These are phyloP conservation scores for Mobula hypostoma DNA, from an alignment of 2,113 vertebrate species.

Conservation along the genomic window DNA sequence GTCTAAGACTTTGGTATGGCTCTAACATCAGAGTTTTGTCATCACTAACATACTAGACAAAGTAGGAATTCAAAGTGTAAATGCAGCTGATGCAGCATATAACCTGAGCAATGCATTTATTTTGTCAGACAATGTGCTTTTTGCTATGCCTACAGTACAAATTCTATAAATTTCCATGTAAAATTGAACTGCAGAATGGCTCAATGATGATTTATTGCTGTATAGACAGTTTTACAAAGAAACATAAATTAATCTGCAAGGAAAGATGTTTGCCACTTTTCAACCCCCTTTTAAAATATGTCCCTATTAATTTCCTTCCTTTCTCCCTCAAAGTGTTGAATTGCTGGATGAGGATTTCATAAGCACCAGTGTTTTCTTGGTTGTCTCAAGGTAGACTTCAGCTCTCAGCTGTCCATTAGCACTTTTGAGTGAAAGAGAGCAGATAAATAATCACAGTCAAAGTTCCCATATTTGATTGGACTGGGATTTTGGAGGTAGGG, in stretches of 20 bases:
- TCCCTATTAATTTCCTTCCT: background rate
- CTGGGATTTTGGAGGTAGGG: no score
- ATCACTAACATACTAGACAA: background rate
- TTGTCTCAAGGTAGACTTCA: no score
- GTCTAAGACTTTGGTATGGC: background rate
- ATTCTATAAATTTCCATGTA: background rate
- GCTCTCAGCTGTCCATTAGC: no score
- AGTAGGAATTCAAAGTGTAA: background rate
- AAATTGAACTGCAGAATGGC: background rate
- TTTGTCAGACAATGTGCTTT: background rate
- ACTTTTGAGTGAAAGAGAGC: no score
- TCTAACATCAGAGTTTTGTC: background rate
- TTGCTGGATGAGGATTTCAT: background rate
- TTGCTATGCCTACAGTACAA: background rate
- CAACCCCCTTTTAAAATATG: background rate
- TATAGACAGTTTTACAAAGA: background rate
- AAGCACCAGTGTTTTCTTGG: background rate
- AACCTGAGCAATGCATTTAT: background rate
- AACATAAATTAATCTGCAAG: background rate
- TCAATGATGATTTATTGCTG: background rate
- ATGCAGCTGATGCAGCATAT: background rate
- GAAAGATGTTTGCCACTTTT: background rate
- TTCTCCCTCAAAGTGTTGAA: background rate
- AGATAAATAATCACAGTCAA: no score
- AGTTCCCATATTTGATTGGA: no score